Base-by-base conservation (phyloP, 2,888 invertebrate genomes). In the Lithosia quadra region DNA sequence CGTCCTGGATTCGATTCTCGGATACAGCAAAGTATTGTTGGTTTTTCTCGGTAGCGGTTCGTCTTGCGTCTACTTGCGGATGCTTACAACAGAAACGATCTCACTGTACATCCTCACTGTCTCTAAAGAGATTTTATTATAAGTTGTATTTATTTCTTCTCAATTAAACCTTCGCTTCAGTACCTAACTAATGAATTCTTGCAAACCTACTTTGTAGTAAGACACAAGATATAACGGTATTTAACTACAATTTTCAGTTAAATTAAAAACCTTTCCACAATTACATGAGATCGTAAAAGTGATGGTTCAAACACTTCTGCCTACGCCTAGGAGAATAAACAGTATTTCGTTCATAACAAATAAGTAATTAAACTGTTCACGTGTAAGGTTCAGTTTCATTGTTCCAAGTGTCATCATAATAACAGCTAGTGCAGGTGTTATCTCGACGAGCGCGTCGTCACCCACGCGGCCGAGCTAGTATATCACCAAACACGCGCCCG, bases 401-500 rank as follows among this genome's bases (percentile, higher is more conserved):
- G 68, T 68, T 63, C 65, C 49, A 75, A 73, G 78, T 82, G 73
- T 77, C 77, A 73, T 78, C 78, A 73, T 79, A 80, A 84, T 81
- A 79, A 72, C 65, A 64, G 49, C 58, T 24, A 33, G 73, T 74
- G 80, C 85, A 83, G 85, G 86, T 88, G 88, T 83, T 87, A 90
- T 87, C 88, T 78, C 73, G 75, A 58, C 22, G 34, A 4, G 34
- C 33, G 33, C 72, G 59, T 24, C 36, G 76, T 82, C 84, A 80
- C 84, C 84, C 83, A 82, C 84, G 84, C 88, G 81, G 82, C 81
- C 81, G 80, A 81, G 75, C 78, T 75, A 87, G 89, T 92, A 92
- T 91, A 92, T 93, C 92, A 91, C 90, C 89, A 85, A 91, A 91
- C 88, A 81, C 82, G 82, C 80, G 83, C 74, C 78, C 83, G 84